These are phyloP conservation scores for Octodonta nipae DNA, from an alignment of 2,888 invertebrate genomes.

Conservation along the genomic window DNA sequence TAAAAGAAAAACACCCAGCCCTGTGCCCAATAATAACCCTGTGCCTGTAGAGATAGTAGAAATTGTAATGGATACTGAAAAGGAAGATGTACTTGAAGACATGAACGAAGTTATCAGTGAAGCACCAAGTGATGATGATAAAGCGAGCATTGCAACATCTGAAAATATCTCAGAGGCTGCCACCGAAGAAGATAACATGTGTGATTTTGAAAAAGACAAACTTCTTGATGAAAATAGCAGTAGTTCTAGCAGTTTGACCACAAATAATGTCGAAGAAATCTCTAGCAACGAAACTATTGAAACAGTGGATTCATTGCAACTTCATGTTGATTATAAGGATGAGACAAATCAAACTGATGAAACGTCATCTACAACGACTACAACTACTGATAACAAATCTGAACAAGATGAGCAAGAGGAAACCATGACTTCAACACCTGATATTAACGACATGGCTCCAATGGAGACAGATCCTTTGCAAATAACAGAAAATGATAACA, in stretches of 20 bases:
- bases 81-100: conserved; percentile 13
- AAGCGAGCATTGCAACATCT: conserved; percentile 17
- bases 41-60: conserved; percentile 13
- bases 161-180: conserved; percentile 12
- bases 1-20: conserved; percentile 29
- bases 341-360: conserved; percentile 18
- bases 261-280: conserved; percentile 19
- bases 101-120: conserved; percentile 10
- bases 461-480: conserved; percentile 16
- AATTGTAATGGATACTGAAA: conserved; percentile 5
- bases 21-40: conserved; percentile 10
- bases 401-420: conserved; percentile 17
- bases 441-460: conserved; percentile 15
- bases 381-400: conserved; percentile 18
- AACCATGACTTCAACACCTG: conserved; percentile 18
- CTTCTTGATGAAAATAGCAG: conserved; percentile 19
- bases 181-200: conserved; percentile 13
- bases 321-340: conserved; percentile 20
- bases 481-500: conserved; percentile 13
- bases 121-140: conserved; percentile 20
- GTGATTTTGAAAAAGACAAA: conserved; percentile 19
- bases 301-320: conserved; percentile 22
- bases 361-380: conserved; percentile 18
- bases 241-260: conserved; percentile 17
- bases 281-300: conserved; percentile 21